phyloP scores from a whole-genome alignment of 2,113 vertebrate genomes.

The Chlamydotis undulata region DNA sequence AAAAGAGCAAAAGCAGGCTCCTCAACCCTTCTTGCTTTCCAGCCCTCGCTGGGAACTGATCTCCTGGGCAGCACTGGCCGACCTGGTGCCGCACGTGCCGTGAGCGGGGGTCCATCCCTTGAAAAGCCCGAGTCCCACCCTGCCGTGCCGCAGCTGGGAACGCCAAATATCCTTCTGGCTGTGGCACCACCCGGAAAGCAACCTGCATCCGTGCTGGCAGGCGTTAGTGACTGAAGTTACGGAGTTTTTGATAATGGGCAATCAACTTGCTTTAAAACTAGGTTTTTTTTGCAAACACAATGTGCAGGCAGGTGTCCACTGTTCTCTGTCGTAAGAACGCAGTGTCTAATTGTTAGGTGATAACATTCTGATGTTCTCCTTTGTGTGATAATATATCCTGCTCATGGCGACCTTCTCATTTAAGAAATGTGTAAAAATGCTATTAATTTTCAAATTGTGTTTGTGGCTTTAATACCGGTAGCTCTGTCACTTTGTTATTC shows the following conservation, averaged over 20 bases:
- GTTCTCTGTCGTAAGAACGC: not conserved
- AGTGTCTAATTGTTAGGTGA: not conserved
- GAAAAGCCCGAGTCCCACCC: not conserved
- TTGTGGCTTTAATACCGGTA: not conserved
- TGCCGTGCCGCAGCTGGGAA: not conserved
- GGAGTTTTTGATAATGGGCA: not conserved
- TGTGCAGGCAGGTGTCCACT: not conserved
- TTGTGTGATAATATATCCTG: fast-evolving
- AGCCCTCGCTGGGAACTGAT: fast-evolving
- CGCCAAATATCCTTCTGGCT: not conserved
- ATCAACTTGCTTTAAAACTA: not conserved
- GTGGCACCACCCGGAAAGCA: not conserved
- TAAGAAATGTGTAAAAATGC: not conserved
- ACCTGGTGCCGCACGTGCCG: fast-evolving
- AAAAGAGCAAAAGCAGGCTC: not conserved
- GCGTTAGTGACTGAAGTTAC: not conserved
- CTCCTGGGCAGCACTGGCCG: not conserved
- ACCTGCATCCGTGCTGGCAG: not conserved
- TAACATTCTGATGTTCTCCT: not conserved
- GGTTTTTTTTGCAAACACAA: not conserved
- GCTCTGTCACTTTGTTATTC: not conserved
- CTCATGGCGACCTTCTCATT: not conserved
- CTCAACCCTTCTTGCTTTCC: not conserved
- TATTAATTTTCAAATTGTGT: not conserved
- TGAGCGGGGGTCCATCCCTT: fast-evolving